Conservation (phyloP, 2,888 invertebrate genomes). For the Cosmorhoe ocellata region DNA sequence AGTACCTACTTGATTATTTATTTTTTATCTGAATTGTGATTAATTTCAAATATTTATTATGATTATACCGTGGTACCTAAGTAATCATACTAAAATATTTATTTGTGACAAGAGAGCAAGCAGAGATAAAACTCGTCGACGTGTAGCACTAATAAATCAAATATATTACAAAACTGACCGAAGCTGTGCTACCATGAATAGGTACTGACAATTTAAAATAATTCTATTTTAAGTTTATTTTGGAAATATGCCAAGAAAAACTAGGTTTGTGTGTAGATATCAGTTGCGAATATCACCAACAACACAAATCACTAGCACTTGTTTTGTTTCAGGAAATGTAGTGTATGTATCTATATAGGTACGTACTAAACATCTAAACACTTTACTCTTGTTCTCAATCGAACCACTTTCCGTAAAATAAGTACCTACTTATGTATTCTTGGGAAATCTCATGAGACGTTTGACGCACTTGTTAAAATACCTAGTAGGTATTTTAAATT, state of each 20-base stretch:
- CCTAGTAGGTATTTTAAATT: too few species aligned
- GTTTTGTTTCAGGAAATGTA: not conserved
- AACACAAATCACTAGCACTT: slow-evolving; percentile 10
- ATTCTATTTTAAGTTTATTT: slow-evolving; percentile 41
- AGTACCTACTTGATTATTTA: too few species aligned
- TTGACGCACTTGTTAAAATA: too few species aligned
- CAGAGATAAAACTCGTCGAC: slow-evolving; percentile 27
- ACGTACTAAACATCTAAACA: too few species aligned
- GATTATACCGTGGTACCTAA: too few species aligned
- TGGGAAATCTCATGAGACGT: too few species aligned
- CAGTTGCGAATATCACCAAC: slow-evolving; percentile 28
- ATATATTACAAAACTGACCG: slow-evolving; percentile 31
- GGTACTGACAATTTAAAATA: slow-evolving; percentile 44
- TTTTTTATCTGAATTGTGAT: too few species aligned
- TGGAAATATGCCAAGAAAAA: slow-evolving; percentile 51
- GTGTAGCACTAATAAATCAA: slow-evolving; percentile 34
- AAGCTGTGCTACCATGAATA: slow-evolving; percentile 33
- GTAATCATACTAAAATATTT: slow-evolving; percentile 11
- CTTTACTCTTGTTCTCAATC: too few species aligned
- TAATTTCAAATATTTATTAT: too few species aligned
- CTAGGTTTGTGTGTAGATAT: slow-evolving; percentile 35
- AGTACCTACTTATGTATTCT: too few species aligned
- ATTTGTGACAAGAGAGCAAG: slow-evolving; percentile 12
- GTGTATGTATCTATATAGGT: too few species aligned
- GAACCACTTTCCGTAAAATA: too few species aligned